Evolutionary conservation across 2,797 vertebrate genomes (phyloP).

Genomic region (Micromesistius poutassou): DNA sequence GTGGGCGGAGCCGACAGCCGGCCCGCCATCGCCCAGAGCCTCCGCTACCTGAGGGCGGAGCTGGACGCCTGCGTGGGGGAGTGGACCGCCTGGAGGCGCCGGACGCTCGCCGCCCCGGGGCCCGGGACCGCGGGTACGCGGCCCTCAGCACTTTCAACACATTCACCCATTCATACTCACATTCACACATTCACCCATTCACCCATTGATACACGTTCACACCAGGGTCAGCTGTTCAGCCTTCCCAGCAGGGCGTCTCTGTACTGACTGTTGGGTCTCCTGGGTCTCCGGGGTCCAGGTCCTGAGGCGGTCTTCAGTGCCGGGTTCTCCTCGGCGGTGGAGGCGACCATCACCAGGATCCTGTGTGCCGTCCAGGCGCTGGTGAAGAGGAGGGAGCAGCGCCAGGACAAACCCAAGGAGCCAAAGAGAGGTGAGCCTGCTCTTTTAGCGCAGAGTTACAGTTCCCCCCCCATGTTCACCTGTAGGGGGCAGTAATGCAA

Average conservation of each 20-base stretch:
- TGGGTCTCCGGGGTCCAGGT: not conserved
- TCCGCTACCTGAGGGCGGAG: constrained; percentile 78
- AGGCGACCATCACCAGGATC: constrained; percentile 79
- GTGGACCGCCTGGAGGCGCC: constrained; percentile 84
- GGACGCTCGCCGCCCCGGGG: constrained; percentile 71
- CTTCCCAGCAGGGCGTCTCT: too few relatives aligned
- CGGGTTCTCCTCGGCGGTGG: constrained; percentile 82
- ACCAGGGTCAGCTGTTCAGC: too few relatives aligned
- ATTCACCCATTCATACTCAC: not conserved
- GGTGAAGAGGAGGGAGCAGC: constrained; percentile 73
- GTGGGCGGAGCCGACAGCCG: constrained; percentile 52
- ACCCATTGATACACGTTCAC: too few relatives aligned
- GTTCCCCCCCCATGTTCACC: not conserved
- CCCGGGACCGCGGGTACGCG: constrained; percentile 53
- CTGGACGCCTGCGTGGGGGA: constrained; percentile 72
- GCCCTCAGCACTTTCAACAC: not conserved
- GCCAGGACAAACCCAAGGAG: constrained; percentile 48
- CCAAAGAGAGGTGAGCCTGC: constrained; percentile 58
- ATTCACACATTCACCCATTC: too few relatives aligned
- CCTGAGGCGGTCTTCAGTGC: constrained; percentile 59
- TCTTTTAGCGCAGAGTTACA: not conserved
- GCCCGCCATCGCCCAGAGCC: constrained; percentile 74
- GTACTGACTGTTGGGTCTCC: not conserved
- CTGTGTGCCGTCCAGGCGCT: constrained; percentile 87
- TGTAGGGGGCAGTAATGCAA: not conserved